Percentiles rank a stretch among this genome's conserved stretches.
Evolutionary conservation across 2,797 vertebrate genomes (phyloP).

Genomic region (Paguma larvata): DNA sequence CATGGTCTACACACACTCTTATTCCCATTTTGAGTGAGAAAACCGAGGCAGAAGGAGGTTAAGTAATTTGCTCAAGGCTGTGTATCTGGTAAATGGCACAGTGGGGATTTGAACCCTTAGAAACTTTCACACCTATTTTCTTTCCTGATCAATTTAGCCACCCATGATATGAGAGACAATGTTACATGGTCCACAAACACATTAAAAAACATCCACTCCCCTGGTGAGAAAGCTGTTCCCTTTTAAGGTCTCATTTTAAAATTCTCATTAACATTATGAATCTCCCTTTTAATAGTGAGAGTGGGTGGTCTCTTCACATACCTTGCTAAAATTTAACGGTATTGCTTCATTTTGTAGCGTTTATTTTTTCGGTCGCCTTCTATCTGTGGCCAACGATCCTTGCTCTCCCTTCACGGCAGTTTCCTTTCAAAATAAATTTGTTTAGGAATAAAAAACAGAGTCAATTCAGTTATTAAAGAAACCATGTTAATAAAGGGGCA

Average conservation of each 20-base stretch:
- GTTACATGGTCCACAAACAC: background rate
- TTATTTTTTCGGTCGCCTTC: conserved; percentile 53
- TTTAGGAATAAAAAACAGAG: conserved; percentile 59
- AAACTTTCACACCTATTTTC: background rate
- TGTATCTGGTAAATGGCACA: background rate
- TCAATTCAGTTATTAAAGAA: conserved; percentile 51
- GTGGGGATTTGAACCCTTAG: background rate
- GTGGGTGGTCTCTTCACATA: background rate
- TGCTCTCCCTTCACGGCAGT: conserved; percentile 42
- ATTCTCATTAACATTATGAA: background rate
- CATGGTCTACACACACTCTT: background rate
- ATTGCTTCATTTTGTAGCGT: conserved; percentile 17
- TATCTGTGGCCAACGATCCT: conserved; percentile 28
- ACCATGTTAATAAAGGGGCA: conserved; percentile 33
- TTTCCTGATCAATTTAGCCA: background rate
- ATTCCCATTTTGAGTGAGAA: conserved; percentile 4
- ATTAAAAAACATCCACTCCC: background rate
- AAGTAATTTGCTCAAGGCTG: background rate
- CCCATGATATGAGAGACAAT: background rate
- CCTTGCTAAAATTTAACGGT: conserved; percentile 25
- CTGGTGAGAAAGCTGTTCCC: conserved; percentile 5
- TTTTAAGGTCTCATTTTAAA: conserved; percentile 41
- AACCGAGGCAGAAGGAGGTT: background rate
- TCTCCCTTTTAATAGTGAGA: background rate
- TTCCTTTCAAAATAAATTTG: conserved; percentile 74